Evolutionary conservation across 2,888 invertebrate species (phyloP), one percentile per base, ranked within the genome.

Genomic region (Eupithecia subfuscata): DNA sequence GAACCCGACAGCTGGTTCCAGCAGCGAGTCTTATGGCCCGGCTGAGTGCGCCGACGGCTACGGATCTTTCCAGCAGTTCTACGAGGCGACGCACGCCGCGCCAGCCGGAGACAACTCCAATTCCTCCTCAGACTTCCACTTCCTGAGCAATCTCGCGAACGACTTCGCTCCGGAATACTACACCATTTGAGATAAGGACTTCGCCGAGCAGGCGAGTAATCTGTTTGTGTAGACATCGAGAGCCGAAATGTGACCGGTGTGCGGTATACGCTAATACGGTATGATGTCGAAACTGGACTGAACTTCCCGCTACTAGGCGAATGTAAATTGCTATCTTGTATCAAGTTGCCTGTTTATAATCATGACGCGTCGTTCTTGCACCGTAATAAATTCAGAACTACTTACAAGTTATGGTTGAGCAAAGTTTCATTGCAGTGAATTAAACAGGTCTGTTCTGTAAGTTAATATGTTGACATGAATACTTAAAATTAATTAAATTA

Each of bases 121-220:
- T 90, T 98, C 97, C 89, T 98, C 98, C n/a, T 98, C 98, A 45
- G 98, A 98, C 92, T 98, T 98, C 92, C 98, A 98, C 91, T 98
- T 98, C 90, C 96, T 98, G 80, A 98, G 98, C 92, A 98, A 98
- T 90, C 95, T 98, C 87, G 98, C 98, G 80, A 98, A 98, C 90
- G 98, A 98, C 90, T 98, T 98, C 90, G 98, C 97, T 30, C 98
- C 98, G 12, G 98, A 98, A 91, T 98, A 98, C 91, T 98, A 98
- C 91, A 95, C 95, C 89, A 95, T 95, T 92, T 95, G 95, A 95
- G 95, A 95, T 88, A 95, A 95, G 94, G 95, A 95, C 85, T 93
- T 94, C 89, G 92, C 91, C 92, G 95, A 95, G 85, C 93, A 94
- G 91, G 92, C 95, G 88, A 93, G 91, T 86, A 90, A 95, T 91